These are phyloP conservation scores for Candidula unifasciata DNA, from an alignment of 2,888 invertebrate genomes.

Conservation along the genomic window DNA sequence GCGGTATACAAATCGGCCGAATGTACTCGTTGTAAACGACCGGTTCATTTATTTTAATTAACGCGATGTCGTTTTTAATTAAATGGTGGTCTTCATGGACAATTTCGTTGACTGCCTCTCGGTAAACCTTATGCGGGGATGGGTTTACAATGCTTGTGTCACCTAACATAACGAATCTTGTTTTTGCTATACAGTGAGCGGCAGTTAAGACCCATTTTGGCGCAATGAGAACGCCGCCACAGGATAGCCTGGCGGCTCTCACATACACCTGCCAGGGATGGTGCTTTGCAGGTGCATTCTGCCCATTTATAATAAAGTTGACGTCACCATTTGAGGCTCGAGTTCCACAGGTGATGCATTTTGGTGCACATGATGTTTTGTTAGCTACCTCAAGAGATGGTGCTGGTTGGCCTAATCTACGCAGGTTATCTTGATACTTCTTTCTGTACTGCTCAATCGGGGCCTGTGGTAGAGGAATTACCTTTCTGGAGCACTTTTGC, in stretches of 20 bases:
- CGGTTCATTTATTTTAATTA: constrained; percentile 1
- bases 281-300: background rate
- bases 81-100: background rate
- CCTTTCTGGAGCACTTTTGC: too few relatives aligned
- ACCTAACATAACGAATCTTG: background rate
- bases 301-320: background rate
- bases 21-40: constrained; percentile 18
- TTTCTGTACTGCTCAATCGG: too few relatives aligned
- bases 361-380: too few relatives aligned
- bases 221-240: constrained; percentile 31
- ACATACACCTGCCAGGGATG: constrained; percentile 22
- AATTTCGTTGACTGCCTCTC: background rate
- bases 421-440: too few relatives aligned
- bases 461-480: too few relatives aligned
- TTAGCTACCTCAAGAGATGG: too few relatives aligned
- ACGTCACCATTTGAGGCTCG: too few relatives aligned
- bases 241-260: background rate
- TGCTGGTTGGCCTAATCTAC: too few relatives aligned
- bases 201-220: constrained; percentile 22
- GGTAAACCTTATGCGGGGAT: background rate
- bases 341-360: too few relatives aligned
- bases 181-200: constrained; percentile 9
- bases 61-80: constrained; percentile 7
- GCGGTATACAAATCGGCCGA: constrained; percentile 2
- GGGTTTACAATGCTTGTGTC: background rate